A percentile compares a stretch with the other conserved stretches of the same genome.
Conservation (phyloP, 2,113 vertebrate genomes). For the Carettochelys insculpta region DNA sequence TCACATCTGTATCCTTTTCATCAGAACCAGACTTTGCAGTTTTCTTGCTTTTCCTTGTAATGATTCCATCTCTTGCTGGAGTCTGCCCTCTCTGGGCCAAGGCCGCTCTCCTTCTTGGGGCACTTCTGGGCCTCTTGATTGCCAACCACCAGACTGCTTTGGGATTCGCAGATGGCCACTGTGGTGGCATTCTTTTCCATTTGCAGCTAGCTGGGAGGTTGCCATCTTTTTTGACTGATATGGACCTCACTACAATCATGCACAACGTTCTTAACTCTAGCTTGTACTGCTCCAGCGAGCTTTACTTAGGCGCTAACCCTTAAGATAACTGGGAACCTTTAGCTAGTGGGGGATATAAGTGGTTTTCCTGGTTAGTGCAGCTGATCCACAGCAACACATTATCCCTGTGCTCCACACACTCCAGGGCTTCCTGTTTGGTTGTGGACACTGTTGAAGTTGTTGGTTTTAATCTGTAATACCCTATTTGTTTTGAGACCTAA, state of each 20-base stretch:
- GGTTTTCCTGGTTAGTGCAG: not conserved
- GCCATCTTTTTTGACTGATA: not conserved
- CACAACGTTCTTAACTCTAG: not conserved
- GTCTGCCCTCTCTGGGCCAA: not conserved
- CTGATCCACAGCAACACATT: not conserved
- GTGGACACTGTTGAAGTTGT: not conserved
- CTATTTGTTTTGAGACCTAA: not conserved
- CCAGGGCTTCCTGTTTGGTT: not conserved
- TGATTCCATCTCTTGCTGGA: not conserved
- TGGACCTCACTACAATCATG: not conserved
- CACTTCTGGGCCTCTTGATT: not conserved
- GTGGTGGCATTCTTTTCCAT: not conserved
- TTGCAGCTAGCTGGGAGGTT: not conserved
- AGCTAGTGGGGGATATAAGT: not conserved
- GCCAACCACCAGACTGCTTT: not conserved
- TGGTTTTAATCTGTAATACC: not conserved
- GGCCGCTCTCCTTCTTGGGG: not conserved
- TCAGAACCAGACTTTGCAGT: not conserved
- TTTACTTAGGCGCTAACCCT: not conserved
- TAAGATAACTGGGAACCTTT: not conserved
- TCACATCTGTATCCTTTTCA: not conserved
- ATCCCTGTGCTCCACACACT: not conserved
- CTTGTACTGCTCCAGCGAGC: not conserved
- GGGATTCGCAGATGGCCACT: not conserved
- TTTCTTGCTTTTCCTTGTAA: not conserved